Evolutionary conservation across 2,113 vertebrate species (phyloP).

Genomic region (Pelecanus crispus): DNA sequence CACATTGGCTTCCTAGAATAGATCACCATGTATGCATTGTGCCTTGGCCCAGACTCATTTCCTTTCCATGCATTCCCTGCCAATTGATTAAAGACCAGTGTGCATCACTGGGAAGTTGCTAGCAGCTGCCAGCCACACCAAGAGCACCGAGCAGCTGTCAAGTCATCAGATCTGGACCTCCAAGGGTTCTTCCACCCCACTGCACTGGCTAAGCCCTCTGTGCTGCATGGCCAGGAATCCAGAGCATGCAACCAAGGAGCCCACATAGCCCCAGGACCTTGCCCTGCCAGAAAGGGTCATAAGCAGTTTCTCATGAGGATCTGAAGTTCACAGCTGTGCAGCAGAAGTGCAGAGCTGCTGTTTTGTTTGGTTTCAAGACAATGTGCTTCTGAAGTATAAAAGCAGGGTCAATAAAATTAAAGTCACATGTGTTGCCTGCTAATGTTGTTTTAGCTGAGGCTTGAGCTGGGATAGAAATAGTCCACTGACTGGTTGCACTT

Average conservation of each 20-base stretch:
- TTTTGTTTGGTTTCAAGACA: neutral
- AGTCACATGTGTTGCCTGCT: neutral
- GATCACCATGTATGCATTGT: accelerated
- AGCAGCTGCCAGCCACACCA: neutral
- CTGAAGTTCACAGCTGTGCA: neutral
- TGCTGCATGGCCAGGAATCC: neutral
- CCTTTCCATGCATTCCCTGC: neutral
- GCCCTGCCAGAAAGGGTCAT: neutral
- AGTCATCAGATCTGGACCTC: neutral
- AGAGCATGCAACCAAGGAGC: neutral
- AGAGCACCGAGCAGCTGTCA: neutral
- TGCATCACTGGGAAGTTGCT: neutral
- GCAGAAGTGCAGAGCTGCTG: neutral
- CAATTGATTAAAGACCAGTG: neutral
- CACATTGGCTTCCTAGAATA: neutral
- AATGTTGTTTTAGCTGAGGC: neutral
- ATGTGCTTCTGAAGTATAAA: neutral
- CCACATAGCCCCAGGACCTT: neutral
- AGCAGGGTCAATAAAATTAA: neutral
- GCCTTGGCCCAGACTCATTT: neutral
- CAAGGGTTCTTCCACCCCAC: neutral
- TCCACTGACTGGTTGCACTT: neutral
- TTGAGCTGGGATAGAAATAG: neutral
- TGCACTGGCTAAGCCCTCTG: neutral
- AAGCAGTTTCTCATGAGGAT: neutral